Evolutionary conservation across 1,140 invertebrate genomes (phyloP).

Genomic region (Orchesella cincta): DNA sequence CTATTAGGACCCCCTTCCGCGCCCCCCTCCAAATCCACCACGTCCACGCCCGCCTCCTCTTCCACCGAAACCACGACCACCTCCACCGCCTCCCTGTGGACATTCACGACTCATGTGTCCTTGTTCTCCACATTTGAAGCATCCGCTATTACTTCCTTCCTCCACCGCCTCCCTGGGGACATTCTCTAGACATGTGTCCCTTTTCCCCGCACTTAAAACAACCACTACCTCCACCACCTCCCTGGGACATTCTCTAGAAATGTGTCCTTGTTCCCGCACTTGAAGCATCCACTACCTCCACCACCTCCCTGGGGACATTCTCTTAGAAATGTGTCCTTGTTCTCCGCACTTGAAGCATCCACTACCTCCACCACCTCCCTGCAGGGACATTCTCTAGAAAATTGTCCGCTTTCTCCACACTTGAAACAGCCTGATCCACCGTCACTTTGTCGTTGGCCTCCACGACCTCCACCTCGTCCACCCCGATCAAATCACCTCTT

Average conservation of each 20-base stretch:
- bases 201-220: constrained; percentile 6
- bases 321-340: constrained; percentile 29
- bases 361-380: neutral
- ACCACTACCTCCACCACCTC: neutral
- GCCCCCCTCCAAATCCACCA: constrained; percentile 54
- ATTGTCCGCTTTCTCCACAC: constrained; percentile 36
- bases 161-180: constrained; percentile 48
- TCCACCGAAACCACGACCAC: constrained; percentile 57
- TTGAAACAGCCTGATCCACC: constrained; percentile 38
- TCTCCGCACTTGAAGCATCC: constrained; percentile 29
- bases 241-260: constrained; percentile 7
- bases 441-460: constrained; percentile 50
- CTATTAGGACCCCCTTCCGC: constrained; percentile 56
- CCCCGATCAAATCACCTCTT: constrained; percentile 47
- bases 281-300: constrained; percentile 35
- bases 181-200: constrained; percentile 6
- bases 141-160: constrained; percentile 50
- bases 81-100: constrained; percentile 50
- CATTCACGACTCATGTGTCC: constrained; percentile 29
- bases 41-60: constrained; percentile 47
- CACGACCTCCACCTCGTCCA: constrained; percentile 49
- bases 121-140: constrained; percentile 25
- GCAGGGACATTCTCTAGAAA: constrained; percentile 5
- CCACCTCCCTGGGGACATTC: constrained; percentile 40
- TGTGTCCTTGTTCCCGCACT: constrained; percentile 39